Base-by-base conservation (phyloP, 2,797 vertebrate species). In the Anguilla pacifica region DNA sequence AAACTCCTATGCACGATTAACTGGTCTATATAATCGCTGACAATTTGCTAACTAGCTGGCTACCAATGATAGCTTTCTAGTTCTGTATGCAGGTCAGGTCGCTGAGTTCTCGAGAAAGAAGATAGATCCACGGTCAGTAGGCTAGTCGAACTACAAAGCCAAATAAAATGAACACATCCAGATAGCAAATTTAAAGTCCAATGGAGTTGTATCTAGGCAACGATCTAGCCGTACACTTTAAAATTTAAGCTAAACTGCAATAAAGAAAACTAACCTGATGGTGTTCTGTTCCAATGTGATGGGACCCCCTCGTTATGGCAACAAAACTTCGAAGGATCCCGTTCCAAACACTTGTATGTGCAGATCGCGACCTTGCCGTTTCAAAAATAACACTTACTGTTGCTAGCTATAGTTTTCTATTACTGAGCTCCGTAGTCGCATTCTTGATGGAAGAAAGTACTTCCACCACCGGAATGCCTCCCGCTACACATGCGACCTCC, bases 401-500 rank as follows among this genome's bases (percentile, higher is more conserved):
- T 31, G 28, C 28, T 10, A 79, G 39, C 25, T 28, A 49, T 51
- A 19, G 13, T 86, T 13, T 74, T 64, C n/a, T 7, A 4, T 28
- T n/a, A 4, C 31, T 28, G 49, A 19, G n/a, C n/a, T 86, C 46
- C 49, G 28, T 17, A 28, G 25, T 49, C 39, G 28, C 85, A 86
- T 86, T 55, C 85, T 86, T 53, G 85, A 49, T 15, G 59, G 31
- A 67, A 72, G 46, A 49, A 55, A 61, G 74, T 67, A n/a, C 17
- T 43, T 85, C 84, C 35, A 77, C 74, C 70, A 35, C 70, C 28
- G 28, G n/a, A 31, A 72, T 72, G 6, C 10, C 70, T 72, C 19
- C 15, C 13, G 11, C 74, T 25, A 7, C 85, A 86, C 70, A 72
- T 86, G 85, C 70, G 85, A 86, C 85, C 85, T 86, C 85, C 64